Base-by-base conservation (phyloP, 2,888 invertebrate genomes). In the Chirona hameri region DNA sequence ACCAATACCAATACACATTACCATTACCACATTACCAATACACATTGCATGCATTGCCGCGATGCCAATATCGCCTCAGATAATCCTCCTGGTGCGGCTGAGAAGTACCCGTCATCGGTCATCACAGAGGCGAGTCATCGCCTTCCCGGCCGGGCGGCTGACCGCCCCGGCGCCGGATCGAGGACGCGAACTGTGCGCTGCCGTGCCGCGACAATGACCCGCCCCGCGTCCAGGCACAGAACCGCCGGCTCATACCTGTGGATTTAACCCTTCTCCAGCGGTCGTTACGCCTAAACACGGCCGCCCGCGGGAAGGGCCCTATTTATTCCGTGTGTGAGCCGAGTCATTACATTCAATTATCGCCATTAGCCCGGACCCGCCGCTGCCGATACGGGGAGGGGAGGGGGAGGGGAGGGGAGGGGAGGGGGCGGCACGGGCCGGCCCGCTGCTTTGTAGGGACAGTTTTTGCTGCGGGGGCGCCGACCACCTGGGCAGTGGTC, bases 261-360 rank as follows among this genome's bases (percentile, higher is more conserved):
- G 39, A 24, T 24, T 46, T 76, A 76, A 76, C 76, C 76, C 76
- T 24, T 76, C 39, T 39, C 24, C 76, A 24, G 39, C 21, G 76
- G 76, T 46, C 46, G 39, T 46, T 76, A 72, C 31, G 31, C 15
- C 31, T 72, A 72, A 72, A 31, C 29, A 39, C 72, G 31, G 72
- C 31, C 12, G 39, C 76, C 46, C 24, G 18, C 27, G 76, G 76
- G 9, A 46, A 39, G 76, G 46, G 27, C 29, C 76, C 76, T 46
- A 76, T 76, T 76, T 76, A 76, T 76, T 39, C 24, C 2, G 76
- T 24, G 76, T 76, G 76, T 9, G 76, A 39, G 46, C 39, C 39
- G 46, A 10, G 76, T 39, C 76, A 76, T 76, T 76, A 76, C 76
- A 76, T 76, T 76, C 76, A 76, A 76, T 76, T 76, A 76, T 76